Evolutionary conservation across 2,888 invertebrate genomes (phyloP).

Genomic region (Unio delphinus): DNA sequence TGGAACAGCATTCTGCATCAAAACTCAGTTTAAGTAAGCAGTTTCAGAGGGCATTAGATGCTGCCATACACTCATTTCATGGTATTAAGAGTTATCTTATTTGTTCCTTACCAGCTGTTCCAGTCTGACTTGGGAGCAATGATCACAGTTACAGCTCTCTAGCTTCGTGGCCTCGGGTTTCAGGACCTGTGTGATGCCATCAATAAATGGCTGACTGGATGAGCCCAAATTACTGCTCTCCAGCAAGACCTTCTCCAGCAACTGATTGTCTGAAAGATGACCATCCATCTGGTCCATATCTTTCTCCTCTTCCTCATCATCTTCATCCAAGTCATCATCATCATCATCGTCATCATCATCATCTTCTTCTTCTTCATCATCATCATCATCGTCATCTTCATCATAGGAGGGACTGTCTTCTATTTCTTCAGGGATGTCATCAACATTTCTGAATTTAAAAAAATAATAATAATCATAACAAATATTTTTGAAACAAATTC

Average conservation of each 20-base stretch:
- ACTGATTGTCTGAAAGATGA: constrained; percentile 22
- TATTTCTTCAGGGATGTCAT: constrained; percentile 54
- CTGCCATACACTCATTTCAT: background rate
- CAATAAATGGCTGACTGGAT: too few species aligned
- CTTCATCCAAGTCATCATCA: constrained; percentile 44
- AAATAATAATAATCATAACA: too few species aligned
- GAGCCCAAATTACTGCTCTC: background rate
- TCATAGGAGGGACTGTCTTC: constrained; percentile 43
- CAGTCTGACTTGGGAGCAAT: constrained; percentile 58
- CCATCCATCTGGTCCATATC: constrained; percentile 32
- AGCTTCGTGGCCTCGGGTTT: constrained; percentile 14
- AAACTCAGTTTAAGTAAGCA: background rate
- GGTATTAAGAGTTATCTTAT: background rate
- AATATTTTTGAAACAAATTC: too few species aligned
- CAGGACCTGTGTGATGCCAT: too few species aligned
- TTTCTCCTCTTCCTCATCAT: constrained; percentile 32
- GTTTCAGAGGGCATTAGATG: background rate
- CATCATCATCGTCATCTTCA: constrained; percentile 46
- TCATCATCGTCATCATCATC: constrained; percentile 57
- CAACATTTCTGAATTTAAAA: constrained; percentile 32
- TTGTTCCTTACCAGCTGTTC: constrained; percentile 48
- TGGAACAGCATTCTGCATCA: too few species aligned
- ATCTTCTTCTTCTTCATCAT: constrained; percentile 43
- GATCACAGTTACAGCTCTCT: constrained; percentile 62
- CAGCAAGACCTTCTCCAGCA: constrained; percentile 24